Conservation (phyloP, 2,113 vertebrate genomes). For the Cygnus buccinator region DNA sequence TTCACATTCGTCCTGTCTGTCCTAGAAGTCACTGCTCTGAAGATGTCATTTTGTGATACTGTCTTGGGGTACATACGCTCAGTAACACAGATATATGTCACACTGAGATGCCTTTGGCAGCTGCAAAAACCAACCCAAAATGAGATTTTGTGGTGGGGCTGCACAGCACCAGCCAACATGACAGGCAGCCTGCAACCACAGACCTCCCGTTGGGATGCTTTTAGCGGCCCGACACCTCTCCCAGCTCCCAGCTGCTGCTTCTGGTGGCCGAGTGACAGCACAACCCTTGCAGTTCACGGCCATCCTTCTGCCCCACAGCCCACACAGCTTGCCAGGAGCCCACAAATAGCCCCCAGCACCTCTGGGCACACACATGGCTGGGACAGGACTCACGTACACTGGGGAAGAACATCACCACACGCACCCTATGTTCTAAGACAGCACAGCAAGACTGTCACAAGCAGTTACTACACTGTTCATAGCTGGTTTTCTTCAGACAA, state of each 20-base stretch:
- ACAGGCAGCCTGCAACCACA: not conserved
- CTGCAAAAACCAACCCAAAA: not conserved
- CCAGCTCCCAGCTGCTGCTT: not conserved
- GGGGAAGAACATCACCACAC: fast-evolving
- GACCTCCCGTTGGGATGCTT: not conserved
- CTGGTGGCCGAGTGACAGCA: not conserved
- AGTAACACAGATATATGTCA: not conserved
- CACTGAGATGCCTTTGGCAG: not conserved
- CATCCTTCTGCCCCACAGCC: not conserved
- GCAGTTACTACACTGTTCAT: not conserved
- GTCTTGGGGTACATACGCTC: not conserved
- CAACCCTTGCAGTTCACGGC: not conserved
- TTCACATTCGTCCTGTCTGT: not conserved
- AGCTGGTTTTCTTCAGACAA: not conserved
- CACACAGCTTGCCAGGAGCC: not conserved
- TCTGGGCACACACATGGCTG: fast-evolving
- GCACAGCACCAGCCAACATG: fast-evolving
- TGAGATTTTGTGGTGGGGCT: fast-evolving
- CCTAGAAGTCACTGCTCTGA: not conserved
- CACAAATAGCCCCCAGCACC: not conserved
- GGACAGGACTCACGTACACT: not conserved
- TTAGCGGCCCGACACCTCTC: not conserved
- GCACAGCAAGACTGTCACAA: not conserved
- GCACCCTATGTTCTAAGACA: not conserved
- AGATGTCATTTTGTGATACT: not conserved